Conservation (phyloP, 2,797 vertebrate genomes). For the Acanthis flammea region DNA sequence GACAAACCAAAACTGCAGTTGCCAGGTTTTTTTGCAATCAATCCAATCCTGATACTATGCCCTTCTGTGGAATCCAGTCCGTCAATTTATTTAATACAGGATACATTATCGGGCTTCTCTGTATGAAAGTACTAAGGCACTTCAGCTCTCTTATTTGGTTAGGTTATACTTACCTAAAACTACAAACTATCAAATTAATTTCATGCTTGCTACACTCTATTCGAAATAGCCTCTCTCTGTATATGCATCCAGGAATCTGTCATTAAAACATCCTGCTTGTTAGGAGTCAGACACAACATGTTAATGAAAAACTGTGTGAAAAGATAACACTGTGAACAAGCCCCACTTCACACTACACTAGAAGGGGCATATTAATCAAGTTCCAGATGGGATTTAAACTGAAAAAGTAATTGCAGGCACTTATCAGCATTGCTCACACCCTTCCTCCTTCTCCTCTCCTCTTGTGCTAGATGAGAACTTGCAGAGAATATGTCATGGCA, state of each 20-base stretch:
- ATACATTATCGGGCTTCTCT: not conserved
- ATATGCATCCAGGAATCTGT: not conserved
- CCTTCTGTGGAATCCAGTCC: not conserved
- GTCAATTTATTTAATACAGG: not conserved
- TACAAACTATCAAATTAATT: not conserved
- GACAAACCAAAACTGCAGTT: not conserved
- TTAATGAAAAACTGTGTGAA: not conserved
- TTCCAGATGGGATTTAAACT: not conserved
- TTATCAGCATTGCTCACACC: not conserved
- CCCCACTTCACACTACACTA: not conserved
- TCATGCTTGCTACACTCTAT: not conserved
- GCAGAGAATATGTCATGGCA: not conserved
- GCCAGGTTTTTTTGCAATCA: not conserved
- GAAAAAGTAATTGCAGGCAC: not conserved
- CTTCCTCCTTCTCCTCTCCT: not conserved
- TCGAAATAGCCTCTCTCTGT: not conserved
- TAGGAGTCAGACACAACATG: not conserved
- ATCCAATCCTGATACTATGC: not conserved
- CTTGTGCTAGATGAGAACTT: not conserved
- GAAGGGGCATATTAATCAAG: not conserved
- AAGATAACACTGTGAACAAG: not conserved
- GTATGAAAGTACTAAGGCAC: not conserved
- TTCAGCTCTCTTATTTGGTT: not conserved
- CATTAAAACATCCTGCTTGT: not conserved
- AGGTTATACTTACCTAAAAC: not conserved